Evolutionary conservation across 2,797 vertebrate genomes (phyloP), one percentile per base, ranked within the genome.

Genomic region (Poeciliopsis paucimaculata): DNA sequence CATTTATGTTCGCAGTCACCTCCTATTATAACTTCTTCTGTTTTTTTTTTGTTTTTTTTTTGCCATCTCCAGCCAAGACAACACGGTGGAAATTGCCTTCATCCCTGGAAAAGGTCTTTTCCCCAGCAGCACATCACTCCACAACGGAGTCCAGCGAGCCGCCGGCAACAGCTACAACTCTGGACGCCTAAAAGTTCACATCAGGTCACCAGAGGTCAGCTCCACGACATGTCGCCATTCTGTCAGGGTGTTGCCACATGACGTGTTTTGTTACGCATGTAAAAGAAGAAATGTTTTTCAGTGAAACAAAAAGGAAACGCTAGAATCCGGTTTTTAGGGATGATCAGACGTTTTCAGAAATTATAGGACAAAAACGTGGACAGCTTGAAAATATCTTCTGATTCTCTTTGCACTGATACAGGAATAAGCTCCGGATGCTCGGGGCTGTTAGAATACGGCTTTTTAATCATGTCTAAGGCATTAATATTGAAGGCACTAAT

Each of bases 81-180:
- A 87, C 77, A 88, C 82, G 74, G 96, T 96, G 86, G 97, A 97
- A 84, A 95, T 98, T 46, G 97, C 97, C 88, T 98, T 98, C 91
- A 96, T 98, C 78, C 96, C 97, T n/a, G 96, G 96, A 45, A 96
- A 96, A 90, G 96, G 95, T 51, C 93, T 95, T 18, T 91, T 96
- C 1, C 92, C 94, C 60, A 95, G 94, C 2, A 95, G 95, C 10
- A 84, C 93, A 0, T 96, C 94, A 0, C 92, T 94, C 41, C 96
- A 95, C 88, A 97, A 93, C 7, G 96, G 92, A 46, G 90, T 93
- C 80, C 93, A 95, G 31, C 94, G 95, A 82, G 89, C 93, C 0
- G 53, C 94, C 28, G 96, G 95, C 39, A 97, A 96, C 0, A 95
- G 94, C 73, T 92, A 94, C 88, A 94, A 86, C 82, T 91, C 96